phyloP scores from a whole-genome alignment of 2,113 vertebrate species.

The Ondatra zibethicus region DNA sequence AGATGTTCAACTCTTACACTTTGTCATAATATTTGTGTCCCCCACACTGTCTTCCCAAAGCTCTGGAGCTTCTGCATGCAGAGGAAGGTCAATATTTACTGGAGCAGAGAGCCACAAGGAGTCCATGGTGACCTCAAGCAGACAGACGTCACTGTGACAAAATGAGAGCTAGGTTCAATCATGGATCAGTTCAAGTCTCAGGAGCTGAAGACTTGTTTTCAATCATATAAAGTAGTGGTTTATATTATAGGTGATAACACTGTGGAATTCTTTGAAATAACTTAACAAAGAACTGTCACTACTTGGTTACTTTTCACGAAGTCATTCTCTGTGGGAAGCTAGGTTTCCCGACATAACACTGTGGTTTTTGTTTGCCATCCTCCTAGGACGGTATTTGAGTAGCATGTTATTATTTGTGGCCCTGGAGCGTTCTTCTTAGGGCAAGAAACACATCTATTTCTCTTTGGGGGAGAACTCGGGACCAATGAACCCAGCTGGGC shows the following conservation, averaged over 20 bases:
- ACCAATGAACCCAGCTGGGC: neutral
- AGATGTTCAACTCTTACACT: neutral
- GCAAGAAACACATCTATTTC: neutral
- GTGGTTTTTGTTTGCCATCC: neutral
- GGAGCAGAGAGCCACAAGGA: neutral
- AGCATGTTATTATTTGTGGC: neutral
- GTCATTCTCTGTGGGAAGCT: neutral
- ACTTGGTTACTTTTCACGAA: neutral
- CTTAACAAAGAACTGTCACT: neutral
- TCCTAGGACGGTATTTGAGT: neutral
- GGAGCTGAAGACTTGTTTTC: neutral
- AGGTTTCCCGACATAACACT: neutral
- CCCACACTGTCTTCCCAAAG: neutral
- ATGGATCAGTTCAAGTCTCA: neutral
- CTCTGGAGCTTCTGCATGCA: neutral
- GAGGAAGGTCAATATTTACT: neutral
- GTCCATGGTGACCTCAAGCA: neutral
- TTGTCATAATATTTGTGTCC: neutral
- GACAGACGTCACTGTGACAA: accelerated
- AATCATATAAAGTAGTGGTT: neutral
- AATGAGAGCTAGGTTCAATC: neutral
- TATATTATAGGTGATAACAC: neutral
- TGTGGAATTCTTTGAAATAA: neutral
- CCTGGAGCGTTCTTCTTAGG: conserved; percentile 1
- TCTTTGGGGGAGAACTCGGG: neutral